Percentiles rank a stretch among this genome's conserved stretches.
Conservation (phyloP, 2,888 invertebrate species). For the Pseudococcus viburni region DNA sequence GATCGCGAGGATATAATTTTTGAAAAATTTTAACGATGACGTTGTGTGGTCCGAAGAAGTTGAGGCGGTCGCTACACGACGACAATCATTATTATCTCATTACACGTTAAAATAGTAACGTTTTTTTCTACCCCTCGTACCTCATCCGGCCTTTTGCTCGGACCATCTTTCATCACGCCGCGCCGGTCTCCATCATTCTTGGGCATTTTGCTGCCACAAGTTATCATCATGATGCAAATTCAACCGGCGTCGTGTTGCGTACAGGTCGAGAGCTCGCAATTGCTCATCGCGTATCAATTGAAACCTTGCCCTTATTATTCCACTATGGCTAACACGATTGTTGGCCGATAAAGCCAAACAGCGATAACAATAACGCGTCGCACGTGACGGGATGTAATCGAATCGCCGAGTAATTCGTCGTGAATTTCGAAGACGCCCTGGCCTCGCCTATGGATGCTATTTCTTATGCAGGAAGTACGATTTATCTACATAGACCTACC, state of each 20-base stretch:
- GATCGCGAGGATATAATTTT: conserved; percentile 5
- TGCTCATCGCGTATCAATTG: background rate
- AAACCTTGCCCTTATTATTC: conserved; percentile 52
- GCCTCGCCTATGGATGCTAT: background rate
- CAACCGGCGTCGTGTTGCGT: background rate
- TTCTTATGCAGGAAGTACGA: conserved; percentile 33
- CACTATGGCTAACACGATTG: conserved; percentile 18
- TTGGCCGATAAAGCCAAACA: conserved; percentile 3
- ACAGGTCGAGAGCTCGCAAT: background rate
- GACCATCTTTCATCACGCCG: conserved; percentile 29
- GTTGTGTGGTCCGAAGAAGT: conserved; percentile 12
- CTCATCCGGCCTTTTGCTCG: background rate
- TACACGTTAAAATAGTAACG: conserved; percentile 36
- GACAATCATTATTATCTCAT: conserved; percentile 57
- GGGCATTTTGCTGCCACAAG: background rate
- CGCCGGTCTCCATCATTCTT: background rate
- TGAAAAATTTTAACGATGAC: conserved; percentile 35
- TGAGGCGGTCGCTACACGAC: conserved; percentile 26
- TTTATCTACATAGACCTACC: background rate
- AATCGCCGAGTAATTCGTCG: conserved; percentile 27
- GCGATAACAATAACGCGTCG: conserved; percentile 24
- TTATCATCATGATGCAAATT: conserved; percentile 24
- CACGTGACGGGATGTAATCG: conserved; percentile 48
- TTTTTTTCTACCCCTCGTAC: background rate
- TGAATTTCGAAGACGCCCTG: conserved; percentile 56